Evolutionary conservation across 2,113 vertebrate genomes (phyloP).

Genomic region (Microtus ochrogaster): DNA sequence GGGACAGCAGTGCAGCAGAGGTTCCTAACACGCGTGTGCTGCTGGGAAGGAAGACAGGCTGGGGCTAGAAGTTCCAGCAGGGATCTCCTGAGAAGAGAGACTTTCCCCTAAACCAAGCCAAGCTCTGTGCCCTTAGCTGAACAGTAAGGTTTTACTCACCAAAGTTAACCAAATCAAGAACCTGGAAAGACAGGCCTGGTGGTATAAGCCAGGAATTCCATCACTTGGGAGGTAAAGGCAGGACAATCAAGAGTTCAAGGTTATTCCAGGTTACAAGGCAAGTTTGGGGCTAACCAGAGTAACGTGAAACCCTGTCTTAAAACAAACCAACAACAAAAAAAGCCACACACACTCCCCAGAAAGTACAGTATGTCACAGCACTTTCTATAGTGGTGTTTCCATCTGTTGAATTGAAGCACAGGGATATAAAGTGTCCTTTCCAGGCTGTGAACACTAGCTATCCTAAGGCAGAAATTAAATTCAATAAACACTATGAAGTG

Average conservation of each 20-base stretch:
- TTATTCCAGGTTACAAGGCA: not conserved
- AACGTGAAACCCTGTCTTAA: not conserved
- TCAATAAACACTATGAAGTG: conserved; percentile 56
- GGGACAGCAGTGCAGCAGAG: not conserved
- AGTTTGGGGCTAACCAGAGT: not conserved
- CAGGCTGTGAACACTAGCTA: not conserved
- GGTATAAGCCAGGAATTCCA: not conserved
- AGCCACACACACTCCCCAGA: not conserved
- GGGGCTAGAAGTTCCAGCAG: not conserved
- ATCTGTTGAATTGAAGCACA: not conserved
- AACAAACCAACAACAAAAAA: not conserved
- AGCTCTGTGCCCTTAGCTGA: not conserved
- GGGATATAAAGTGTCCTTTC: not conserved
- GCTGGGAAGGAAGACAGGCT: conserved; percentile 31
- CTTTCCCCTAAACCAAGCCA: conserved; percentile 12
- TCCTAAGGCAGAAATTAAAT: conserved; percentile 58
- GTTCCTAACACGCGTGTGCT: conserved; percentile 32
- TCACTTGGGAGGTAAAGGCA: not conserved
- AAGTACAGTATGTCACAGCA: not conserved
- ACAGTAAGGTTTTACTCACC: not conserved
- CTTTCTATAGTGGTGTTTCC: not conserved
- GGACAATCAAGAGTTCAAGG: not conserved
- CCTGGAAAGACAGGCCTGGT: not conserved
- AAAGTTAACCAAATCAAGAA: not conserved
- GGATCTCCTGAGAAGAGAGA: not conserved